Percentiles rank a stretch among this genome's conserved stretches.
These are phyloP conservation scores for Acronicta leporina DNA, from an alignment of 2,888 invertebrate genomes.

Conservation along the genomic window DNA sequence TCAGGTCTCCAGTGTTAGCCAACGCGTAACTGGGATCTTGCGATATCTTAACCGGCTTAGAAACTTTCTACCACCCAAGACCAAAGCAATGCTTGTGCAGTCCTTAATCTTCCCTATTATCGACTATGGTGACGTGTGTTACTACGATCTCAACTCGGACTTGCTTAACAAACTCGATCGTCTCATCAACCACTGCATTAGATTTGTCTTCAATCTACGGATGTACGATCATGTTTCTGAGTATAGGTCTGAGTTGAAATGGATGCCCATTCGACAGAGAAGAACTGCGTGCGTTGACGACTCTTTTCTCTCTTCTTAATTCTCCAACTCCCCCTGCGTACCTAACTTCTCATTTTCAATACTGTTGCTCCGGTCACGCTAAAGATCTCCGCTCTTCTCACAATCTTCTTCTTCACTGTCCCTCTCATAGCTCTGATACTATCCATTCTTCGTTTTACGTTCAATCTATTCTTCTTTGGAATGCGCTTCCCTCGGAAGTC, in stretches of 20 bases:
- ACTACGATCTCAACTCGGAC: background rate
- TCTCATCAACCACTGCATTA: background rate
- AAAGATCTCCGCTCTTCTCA: background rate
- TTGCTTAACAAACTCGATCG: background rate
- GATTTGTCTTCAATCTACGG: background rate
- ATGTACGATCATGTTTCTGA: too few relatives aligned
- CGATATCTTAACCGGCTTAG: background rate
- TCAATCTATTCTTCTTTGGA: background rate
- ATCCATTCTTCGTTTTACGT: too few relatives aligned
- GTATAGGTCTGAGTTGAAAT: too few relatives aligned
- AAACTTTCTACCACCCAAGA: background rate
- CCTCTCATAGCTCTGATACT: too few relatives aligned
- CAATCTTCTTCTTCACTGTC: background rate
- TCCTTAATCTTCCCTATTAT: background rate
- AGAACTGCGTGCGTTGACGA: too few relatives aligned
- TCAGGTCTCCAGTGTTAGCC: too few relatives aligned
- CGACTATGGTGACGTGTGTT: background rate
- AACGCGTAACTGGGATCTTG: background rate
- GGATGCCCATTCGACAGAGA: too few relatives aligned
- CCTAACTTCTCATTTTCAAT: background rate
- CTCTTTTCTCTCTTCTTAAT: background rate
- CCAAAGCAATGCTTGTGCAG: background rate
- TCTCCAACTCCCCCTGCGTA: background rate
- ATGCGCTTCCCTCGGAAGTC: background rate
- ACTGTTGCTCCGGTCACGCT: background rate